phyloP scores from a whole-genome alignment of 2,113 vertebrate species.

The Oxyura jamaicensis region DNA sequence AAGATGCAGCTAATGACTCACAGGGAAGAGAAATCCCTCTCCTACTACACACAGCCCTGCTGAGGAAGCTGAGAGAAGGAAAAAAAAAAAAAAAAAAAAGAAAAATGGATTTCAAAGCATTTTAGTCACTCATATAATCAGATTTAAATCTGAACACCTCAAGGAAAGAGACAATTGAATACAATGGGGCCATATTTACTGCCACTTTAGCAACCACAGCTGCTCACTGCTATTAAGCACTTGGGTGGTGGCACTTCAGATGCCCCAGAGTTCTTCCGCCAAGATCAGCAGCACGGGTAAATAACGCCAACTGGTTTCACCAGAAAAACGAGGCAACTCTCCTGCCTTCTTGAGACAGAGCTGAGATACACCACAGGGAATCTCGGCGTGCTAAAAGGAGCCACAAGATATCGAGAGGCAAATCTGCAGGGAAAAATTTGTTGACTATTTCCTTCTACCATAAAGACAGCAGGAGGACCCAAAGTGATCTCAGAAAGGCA shows the following conservation, averaged over 20 bases:
- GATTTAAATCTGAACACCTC: background rate
- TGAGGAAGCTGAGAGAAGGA: background rate
- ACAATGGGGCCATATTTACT: background rate
- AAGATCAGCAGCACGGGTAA: background rate
- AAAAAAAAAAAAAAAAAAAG: background rate
- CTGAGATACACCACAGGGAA: background rate
- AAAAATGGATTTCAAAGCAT: background rate
- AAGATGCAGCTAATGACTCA: background rate
- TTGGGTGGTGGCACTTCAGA: background rate
- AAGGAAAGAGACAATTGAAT: background rate
- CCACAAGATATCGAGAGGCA: background rate
- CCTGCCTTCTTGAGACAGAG: background rate
- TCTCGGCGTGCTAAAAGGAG: background rate
- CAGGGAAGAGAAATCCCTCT: background rate
- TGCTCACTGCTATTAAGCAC: background rate
- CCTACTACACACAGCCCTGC: background rate
- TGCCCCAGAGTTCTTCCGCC: background rate
- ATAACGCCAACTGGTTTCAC: slow-evolving; percentile 51
- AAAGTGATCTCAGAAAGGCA: background rate
- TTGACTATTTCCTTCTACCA: background rate
- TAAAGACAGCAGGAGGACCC: background rate
- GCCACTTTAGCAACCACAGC: background rate
- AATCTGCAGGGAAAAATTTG: background rate
- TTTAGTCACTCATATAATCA: background rate
- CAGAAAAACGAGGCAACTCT: background rate